Base-by-base conservation (phyloP, 1,140 invertebrate genomes). In the Sinella curviseta region DNA sequence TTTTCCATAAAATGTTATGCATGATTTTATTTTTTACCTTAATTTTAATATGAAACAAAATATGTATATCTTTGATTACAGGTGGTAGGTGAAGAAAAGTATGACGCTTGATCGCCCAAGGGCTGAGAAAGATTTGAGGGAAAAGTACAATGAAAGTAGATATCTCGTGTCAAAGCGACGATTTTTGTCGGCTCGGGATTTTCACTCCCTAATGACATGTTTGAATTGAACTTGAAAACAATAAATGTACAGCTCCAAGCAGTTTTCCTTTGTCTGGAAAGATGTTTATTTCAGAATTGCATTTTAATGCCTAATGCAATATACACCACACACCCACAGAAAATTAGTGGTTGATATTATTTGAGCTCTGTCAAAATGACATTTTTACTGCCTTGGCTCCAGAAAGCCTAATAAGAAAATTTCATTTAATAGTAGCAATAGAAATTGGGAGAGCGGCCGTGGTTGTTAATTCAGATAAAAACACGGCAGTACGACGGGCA, bases 191-290 rank as follows among this genome's bases (percentile, higher is more conserved):
- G 65, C 65, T 31, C 30, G 26, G 57, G 57, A 8, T 8, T 33
- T 70, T 70, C 65, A 70, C 57, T 70, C 31, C 65, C 65, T 70
- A 70, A 70, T 70, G 31, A 70, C 30, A 70, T 33, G 65, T 70
- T 70, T 24, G 4, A 70, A 30, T 30, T 17, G 57, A 30, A 70
- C 3, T 17, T 30, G n/a, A 70, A 33, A 31, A 70, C 26, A 30
- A 17, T 70, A 17, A 60, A 48, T 8, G 8, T 48, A 20, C 8
- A 48, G 24, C 24, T 26, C 16, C 24, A n/a, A 8, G 57, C 26
- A n/a, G n/a, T n/a, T n/a, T n/a, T 26, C 57, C 24, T 31, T 33
- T 31, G 65, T 31, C 65, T 33, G 8, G 24, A 33, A 14, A 8
- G 24, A 70, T 70, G 65, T 48, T 48, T 48, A 48, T 48, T 48